These are phyloP conservation scores for Ataeniobius toweri DNA, from an alignment of 2,797 vertebrate genomes.

Conservation along the genomic window DNA sequence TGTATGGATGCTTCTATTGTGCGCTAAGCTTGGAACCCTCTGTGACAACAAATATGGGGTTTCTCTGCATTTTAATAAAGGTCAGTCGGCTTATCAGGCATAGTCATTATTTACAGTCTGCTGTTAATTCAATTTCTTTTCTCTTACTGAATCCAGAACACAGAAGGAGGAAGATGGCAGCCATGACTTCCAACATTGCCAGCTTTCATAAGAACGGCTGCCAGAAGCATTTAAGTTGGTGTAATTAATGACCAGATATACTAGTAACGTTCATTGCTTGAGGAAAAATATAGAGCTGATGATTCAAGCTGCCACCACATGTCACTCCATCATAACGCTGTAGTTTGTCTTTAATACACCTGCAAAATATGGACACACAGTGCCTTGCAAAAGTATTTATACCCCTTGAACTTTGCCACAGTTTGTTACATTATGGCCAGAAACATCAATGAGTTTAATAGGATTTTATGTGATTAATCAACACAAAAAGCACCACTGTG, in stretches of 20 bases:
- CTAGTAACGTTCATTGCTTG: constrained; percentile 21
- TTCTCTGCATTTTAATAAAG: constrained; percentile 79
- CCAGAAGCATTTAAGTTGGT: constrained; percentile 59
- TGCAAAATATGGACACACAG: neutral
- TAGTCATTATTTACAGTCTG: constrained; percentile 78
- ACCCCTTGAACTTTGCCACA: constrained; percentile 1
- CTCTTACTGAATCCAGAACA: constrained; percentile 57
- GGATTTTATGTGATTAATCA: too few relatives aligned
- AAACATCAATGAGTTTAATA: neutral
- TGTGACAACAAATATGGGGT: constrained; percentile 64
- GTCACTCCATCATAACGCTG: constrained; percentile 9
- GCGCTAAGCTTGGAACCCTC: constrained; percentile 54
- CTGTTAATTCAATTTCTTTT: constrained; percentile 73
- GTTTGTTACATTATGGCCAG: neutral
- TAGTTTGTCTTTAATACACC: constrained; percentile 16
- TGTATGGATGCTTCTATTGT: constrained; percentile 55
- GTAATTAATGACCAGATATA: constrained; percentile 55
- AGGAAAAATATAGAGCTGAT: constrained; percentile 22
- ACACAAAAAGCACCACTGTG: too few relatives aligned
- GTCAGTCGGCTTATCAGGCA: constrained; percentile 79
- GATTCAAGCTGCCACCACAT: constrained; percentile 30
- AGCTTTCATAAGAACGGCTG: constrained; percentile 45
- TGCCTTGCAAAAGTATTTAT: neutral
- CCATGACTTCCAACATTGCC: constrained; percentile 50
- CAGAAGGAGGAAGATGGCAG: constrained; percentile 61